Evolutionary conservation across 2,113 vertebrate genomes (phyloP).

Genomic region (Stegostoma tigrinum): DNA sequence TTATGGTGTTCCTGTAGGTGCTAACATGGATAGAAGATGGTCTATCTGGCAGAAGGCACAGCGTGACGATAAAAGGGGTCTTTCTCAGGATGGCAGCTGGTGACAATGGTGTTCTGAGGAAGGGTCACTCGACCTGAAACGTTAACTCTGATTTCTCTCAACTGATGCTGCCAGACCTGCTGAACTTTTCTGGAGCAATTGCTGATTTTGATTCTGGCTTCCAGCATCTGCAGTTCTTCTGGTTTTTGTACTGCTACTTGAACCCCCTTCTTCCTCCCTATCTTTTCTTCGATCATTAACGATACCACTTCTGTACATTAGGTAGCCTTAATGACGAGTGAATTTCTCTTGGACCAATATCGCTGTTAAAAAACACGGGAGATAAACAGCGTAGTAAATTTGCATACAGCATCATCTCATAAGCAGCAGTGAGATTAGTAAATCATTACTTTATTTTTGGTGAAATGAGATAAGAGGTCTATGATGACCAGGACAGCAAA

Average conservation of each 20-base stretch:
- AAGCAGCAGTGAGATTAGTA: not conserved
- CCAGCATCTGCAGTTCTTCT: too few relatives aligned
- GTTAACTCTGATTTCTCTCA: too few relatives aligned
- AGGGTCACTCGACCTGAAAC: too few relatives aligned
- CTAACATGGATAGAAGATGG: too few relatives aligned
- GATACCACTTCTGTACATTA: not conserved
- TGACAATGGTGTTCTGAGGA: too few relatives aligned
- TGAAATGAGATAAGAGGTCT: not conserved
- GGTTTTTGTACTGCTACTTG: not conserved
- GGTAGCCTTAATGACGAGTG: not conserved
- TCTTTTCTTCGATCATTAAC: not conserved
- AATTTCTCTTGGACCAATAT: not conserved
- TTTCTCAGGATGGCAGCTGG: too few relatives aligned
- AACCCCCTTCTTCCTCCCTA: not conserved
- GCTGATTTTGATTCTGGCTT: too few relatives aligned
- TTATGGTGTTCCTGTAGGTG: too few relatives aligned
- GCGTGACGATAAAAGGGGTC: too few relatives aligned
- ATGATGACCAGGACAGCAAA: not conserved
- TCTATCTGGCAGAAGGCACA: too few relatives aligned
- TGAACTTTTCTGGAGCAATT: too few relatives aligned
- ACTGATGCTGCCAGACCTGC: too few relatives aligned
- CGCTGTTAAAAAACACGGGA: not conserved
- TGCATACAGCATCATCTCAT: not conserved
- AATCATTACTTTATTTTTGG: not conserved
- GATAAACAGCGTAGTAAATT: not conserved